Evolutionary conservation across 1,140 invertebrate species (phyloP).

Genomic region (Lutraria rhynchaena): DNA sequence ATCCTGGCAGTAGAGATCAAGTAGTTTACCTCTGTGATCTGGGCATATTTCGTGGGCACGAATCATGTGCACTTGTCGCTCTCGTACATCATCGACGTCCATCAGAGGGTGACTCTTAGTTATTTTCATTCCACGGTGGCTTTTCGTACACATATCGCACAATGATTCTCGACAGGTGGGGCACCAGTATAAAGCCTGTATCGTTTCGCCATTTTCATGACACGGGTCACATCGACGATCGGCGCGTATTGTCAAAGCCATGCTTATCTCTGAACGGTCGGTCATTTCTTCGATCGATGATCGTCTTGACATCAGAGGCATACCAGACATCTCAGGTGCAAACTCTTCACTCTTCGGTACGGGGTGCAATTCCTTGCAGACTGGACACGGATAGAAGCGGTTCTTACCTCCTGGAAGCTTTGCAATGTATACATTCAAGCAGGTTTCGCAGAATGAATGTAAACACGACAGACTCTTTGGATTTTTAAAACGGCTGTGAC

Average conservation of each 20-base stretch:
- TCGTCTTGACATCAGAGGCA: background rate
- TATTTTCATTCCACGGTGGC: conserved; percentile 52
- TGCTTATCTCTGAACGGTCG: conserved; percentile 6
- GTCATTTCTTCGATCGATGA: conserved; percentile 11
- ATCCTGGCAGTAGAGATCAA: conserved; percentile 52
- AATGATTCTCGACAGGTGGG: conserved; percentile 49
- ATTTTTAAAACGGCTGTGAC: conserved; percentile 55
- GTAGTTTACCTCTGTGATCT: conserved; percentile 45
- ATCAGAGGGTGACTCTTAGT: conserved; percentile 50
- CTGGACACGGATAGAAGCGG: conserved; percentile 48
- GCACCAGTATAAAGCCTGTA: conserved; percentile 52
- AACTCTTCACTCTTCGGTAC: background rate
- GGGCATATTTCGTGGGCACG: conserved; percentile 47
- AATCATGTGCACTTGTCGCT: conserved; percentile 28
- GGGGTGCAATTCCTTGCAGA: conserved; percentile 44
- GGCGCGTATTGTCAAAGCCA: conserved; percentile 35
- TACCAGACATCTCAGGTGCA: conserved; percentile 1
- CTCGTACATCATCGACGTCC: conserved; percentile 40
- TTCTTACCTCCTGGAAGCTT: conserved; percentile 51
- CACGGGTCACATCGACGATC: conserved; percentile 48
- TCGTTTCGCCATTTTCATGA: conserved; percentile 24
- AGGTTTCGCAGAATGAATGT: conserved; percentile 56
- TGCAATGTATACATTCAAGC: conserved; percentile 52
- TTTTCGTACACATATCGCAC: conserved; percentile 55
- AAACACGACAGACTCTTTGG: conserved; percentile 46